Evolutionary conservation across 2,797 vertebrate genomes (phyloP), one percentile per base, ranked within the genome.

Genomic region (Urophycis tenuis): DNA sequence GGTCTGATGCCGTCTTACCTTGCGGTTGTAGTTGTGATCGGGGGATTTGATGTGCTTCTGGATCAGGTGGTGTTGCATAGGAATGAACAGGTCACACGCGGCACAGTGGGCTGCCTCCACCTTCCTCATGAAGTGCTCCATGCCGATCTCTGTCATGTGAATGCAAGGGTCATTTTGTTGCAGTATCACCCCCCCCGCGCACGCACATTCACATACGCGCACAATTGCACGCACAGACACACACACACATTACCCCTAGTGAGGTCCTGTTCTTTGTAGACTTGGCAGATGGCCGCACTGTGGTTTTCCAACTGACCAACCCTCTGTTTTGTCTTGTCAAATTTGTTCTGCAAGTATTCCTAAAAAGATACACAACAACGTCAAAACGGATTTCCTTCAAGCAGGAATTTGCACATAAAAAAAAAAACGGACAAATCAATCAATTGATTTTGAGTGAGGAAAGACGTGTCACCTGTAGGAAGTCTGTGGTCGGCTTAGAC

Each of bases 91-190:
- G 84, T 98, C 96, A 64, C 97, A 99, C 1, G 96, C 97, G 0
- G 94, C 91, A 4, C 97, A 99, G 79, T 98, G 95, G 11, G 95
- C 97, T 0, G 96, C 96, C 84, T 99, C 97, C 81, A 97, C 96
- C 85, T 96, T 97, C 85, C 93, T 95, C 82, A 99, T 91, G 79
- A 98, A 99, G 81, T 99, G 96, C 84, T 98, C 96, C 96, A 97
- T 95, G 9, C 95, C 95, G 0, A 98, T 85, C 0, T 96, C 97
- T 98, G 80, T 5, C 34, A 72, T 32, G 1, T 11, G 29, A 1
- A 5, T 30, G 14, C 67, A 71, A n/a, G 15, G 39, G 36, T 72
- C 19, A 22, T 5, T 8, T 32, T 25, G 30, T 14, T 12, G 4
- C 29, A 7, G 36, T 1, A 39, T 12, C 74, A 79, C 45, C 41